phyloP scores from a whole-genome alignment of 1,140 invertebrate genomes.

The Aphidius ervi region DNA sequence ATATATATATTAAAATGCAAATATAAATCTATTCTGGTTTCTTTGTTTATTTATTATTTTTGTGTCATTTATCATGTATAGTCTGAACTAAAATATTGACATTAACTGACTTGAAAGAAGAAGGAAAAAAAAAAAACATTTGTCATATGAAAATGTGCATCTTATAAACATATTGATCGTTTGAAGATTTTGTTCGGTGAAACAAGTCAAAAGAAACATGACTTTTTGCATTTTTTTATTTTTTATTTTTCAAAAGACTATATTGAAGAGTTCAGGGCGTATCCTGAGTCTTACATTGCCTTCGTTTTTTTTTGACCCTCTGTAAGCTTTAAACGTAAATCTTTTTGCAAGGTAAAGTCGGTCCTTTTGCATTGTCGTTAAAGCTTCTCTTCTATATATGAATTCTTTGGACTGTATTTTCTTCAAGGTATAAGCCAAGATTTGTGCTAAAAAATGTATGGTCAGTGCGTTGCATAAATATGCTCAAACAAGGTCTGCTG shows the following conservation, averaged over 20 bases:
- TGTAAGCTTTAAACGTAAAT: conserved; percentile 4
- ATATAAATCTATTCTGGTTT: background rate
- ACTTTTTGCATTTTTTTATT: background rate
- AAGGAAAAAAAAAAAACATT: conserved; percentile 32
- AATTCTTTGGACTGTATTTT: no score
- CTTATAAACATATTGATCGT: conserved; percentile 5
- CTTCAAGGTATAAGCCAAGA: no score
- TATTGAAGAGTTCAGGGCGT: background rate
- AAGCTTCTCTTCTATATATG: background rate
- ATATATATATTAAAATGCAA: no score
- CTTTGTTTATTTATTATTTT: conserved; percentile 6
- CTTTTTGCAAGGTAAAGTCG: conserved; percentile 5
- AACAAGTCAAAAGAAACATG: background rate
- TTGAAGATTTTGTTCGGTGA: background rate
- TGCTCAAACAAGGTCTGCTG: no score
- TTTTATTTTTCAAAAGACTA: conserved; percentile 5
- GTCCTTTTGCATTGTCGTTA: conserved; percentile 13
- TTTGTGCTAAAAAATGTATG: no score
- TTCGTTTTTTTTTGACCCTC: background rate
- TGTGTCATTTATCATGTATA: conserved; percentile 36
- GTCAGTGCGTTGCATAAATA: no score
- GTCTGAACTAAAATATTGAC: conserved; percentile 41
- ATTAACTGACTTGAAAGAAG: conserved; percentile 34
- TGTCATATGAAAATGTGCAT: conserved; percentile 31
- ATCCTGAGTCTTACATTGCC: background rate